Evolutionary conservation across 2,113 vertebrate genomes (phyloP).

Genomic region (Calidris pugnax): DNA sequence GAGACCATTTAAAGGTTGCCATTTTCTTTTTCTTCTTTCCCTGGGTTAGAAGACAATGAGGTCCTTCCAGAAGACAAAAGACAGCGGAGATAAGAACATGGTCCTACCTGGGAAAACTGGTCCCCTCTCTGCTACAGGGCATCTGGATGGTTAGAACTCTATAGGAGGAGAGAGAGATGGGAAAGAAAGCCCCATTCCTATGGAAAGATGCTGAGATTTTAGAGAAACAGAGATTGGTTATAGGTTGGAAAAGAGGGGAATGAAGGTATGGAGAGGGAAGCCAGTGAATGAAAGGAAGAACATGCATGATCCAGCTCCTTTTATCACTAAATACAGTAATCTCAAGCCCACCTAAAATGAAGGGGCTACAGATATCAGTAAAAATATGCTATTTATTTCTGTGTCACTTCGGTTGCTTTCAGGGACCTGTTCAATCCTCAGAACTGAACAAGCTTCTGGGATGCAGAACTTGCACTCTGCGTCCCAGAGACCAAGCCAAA

Average conservation of each 20-base stretch:
- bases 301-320: background rate
- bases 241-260: background rate
- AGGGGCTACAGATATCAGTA: background rate
- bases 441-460: background rate
- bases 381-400: background rate
- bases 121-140: background rate
- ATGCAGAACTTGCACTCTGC: background rate
- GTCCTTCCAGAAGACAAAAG: background rate
- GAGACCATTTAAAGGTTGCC: background rate
- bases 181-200: accelerated
- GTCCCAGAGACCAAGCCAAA: background rate
- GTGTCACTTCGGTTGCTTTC: background rate
- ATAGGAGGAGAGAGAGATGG: background rate
- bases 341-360: background rate
- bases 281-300: background rate
- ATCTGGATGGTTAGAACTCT: background rate
- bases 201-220: background rate
- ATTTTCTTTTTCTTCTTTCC: background rate
- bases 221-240: background rate
- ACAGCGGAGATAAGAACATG: background rate
- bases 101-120: background rate
- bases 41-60: background rate
- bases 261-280: background rate
- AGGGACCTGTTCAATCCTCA: background rate
- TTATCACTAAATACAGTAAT: background rate